Evolutionary conservation across 2,113 vertebrate species (phyloP).

Genomic region (Arvicanthis niloticus): DNA sequence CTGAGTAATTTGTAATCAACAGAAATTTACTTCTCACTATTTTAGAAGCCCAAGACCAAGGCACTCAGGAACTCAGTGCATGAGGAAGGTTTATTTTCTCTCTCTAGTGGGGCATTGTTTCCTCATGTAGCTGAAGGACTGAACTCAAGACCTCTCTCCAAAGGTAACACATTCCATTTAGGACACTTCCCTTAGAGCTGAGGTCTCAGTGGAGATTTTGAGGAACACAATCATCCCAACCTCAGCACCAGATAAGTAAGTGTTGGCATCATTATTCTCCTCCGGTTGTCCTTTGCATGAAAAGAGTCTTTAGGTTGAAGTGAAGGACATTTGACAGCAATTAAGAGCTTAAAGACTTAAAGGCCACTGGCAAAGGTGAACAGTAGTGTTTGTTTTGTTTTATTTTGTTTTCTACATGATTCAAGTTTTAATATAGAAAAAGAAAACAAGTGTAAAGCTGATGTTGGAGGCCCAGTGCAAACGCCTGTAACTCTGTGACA

Average conservation of each 20-base stretch:
- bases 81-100: too few species aligned
- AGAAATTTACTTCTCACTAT: background rate
- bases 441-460: background rate
- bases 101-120: background rate
- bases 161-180: background rate
- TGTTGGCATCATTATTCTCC: background rate
- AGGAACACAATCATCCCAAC: background rate
- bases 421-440: background rate
- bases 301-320: background rate
- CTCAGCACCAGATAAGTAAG: background rate
- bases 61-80: background rate
- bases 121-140: background rate
- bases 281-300: background rate
- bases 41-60: background rate
- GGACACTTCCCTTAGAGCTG: background rate
- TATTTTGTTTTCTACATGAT: background rate
- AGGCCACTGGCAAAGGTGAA: background rate
- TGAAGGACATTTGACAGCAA: background rate
- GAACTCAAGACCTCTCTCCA: background rate
- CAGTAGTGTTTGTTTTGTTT: background rate
- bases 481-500: background rate
- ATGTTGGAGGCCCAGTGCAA: background rate
- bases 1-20: background rate
- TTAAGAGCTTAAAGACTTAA: background rate
- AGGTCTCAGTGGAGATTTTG: background rate